phyloP scores from a whole-genome alignment of 2,888 invertebrate species.

The Omphaloscelis lunosa region DNA sequence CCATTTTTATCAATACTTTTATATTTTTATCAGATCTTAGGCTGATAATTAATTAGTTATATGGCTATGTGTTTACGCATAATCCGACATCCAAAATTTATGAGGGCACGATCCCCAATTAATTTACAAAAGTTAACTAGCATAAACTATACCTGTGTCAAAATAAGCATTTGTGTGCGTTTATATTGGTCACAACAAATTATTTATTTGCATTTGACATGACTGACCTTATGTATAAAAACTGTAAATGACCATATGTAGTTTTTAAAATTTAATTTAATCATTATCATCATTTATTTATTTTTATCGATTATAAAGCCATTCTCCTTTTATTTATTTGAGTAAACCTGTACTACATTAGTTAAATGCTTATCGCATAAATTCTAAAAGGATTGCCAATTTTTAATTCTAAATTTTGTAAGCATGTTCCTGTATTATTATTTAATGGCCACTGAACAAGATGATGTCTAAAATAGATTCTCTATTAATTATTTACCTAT shows the following conservation, averaged over 20 bases:
- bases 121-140: constrained; percentile 39
- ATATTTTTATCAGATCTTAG: constrained; percentile 12
- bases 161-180: constrained; percentile 16
- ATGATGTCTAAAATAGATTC: constrained; percentile 18
- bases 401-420: constrained; percentile 28
- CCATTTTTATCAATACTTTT: not conserved
- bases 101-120: constrained; percentile 49
- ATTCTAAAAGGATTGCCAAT: constrained; percentile 25
- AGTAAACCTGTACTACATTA: constrained; percentile 32
- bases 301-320: constrained; percentile 35
- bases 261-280: not conserved
- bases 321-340: constrained; percentile 37
- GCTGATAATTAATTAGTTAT: constrained; percentile 25
- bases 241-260: constrained; percentile 23
- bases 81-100: constrained; percentile 50
- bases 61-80: constrained; percentile 24
- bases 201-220: constrained; percentile 44
- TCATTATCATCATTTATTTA: constrained; percentile 21
- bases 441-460: constrained; percentile 30
- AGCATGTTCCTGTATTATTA: constrained; percentile 45
- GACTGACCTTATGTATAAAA: constrained; percentile 24
- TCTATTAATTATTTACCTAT: constrained; percentile 17
- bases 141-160: constrained; percentile 22
- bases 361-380: constrained; percentile 33
- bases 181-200: constrained; percentile 23